Conservation (phyloP, 2,113 vertebrate genomes). For the Sinocyclocheilus maitianheensis region DNA sequence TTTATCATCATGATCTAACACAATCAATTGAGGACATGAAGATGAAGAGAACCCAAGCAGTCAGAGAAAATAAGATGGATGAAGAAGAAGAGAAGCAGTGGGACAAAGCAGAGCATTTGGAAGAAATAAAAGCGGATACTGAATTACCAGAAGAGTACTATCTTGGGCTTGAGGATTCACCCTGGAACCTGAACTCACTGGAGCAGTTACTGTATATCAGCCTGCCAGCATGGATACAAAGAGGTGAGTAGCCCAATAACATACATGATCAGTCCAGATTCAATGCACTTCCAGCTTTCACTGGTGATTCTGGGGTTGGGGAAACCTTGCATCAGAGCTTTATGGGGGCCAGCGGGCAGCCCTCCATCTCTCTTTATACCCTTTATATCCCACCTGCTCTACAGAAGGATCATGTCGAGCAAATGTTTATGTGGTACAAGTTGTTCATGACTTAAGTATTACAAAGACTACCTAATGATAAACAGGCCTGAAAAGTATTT, state of each 20-base stretch:
- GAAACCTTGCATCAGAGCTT: background rate
- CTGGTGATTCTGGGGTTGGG: background rate
- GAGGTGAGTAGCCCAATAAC: constrained; percentile 10
- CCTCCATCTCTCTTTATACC: background rate
- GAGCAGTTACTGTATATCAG: constrained; percentile 27
- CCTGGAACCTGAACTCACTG: constrained; percentile 35
- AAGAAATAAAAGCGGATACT: background rate
- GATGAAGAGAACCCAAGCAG: background rate
- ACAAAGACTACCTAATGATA: background rate
- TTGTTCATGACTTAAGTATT: background rate
- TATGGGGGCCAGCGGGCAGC: background rate
- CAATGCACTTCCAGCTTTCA: background rate
- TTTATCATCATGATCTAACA: too few species aligned
- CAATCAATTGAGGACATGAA: background rate
- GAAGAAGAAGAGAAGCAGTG: background rate
- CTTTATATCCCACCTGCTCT: background rate
- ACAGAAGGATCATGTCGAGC: background rate
- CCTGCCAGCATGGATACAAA: constrained; percentile 35
- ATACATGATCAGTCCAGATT: background rate
- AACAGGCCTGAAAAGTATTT: too few species aligned
- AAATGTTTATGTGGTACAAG: background rate
- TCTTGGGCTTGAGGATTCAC: background rate
- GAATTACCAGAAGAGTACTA: background rate
- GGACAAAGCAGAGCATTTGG: background rate
- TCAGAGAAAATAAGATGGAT: background rate